Evolutionary conservation across 1,140 invertebrate genomes (phyloP), one percentile per base, ranked within the genome.

Genomic region (Delia radicum): DNA sequence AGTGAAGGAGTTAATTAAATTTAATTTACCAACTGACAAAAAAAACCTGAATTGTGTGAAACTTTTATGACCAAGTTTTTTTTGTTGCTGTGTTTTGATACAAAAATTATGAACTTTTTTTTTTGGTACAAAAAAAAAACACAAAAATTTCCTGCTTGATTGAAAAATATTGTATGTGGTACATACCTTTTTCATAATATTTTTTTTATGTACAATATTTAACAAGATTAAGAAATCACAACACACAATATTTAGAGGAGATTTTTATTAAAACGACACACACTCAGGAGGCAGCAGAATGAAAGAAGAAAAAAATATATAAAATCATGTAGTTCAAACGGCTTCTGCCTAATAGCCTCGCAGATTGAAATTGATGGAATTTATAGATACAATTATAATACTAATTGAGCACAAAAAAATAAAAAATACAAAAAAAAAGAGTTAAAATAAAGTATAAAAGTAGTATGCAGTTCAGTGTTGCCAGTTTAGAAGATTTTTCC

Each of bases 321-420:
- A 42, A 1, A 42, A 42, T 13, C 21, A 55, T 21, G 48, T 24
- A 55, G 48, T 55, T 55, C 8, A 55, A 55, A 21, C n/a, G 48
- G 24, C 48, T 21, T 3, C 48, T 55, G 48, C 48, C 21, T 55
- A 15, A 10, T 13, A 6, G n/a, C 6, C n/a, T 55, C n/a, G 24
- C n/a, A 55, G n/a, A 55, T 55, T 55, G 48, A 55, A 21, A 55
- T 55, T 55, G 48, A 55, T 55, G 48, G 48, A 55, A 55, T 55
- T 55, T 21, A 21, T 55, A 21, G 18, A 55, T 21, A 21, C 48
- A 55, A 55, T 55, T 55, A 55, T 55, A 55, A 55, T 8, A 18
- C n/a, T 55, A 55, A 55, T 55, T 55, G 48, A 55, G 48, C n/a
- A 55, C n/a, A 55, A 7, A 55, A 55, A 55, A 55, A 21, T 18